A percentile compares a stretch with the other conserved stretches of the same genome.
These are phyloP conservation scores for Notolabrus celidotus DNA, from an alignment of 2,797 vertebrate genomes.

Conservation along the genomic window DNA sequence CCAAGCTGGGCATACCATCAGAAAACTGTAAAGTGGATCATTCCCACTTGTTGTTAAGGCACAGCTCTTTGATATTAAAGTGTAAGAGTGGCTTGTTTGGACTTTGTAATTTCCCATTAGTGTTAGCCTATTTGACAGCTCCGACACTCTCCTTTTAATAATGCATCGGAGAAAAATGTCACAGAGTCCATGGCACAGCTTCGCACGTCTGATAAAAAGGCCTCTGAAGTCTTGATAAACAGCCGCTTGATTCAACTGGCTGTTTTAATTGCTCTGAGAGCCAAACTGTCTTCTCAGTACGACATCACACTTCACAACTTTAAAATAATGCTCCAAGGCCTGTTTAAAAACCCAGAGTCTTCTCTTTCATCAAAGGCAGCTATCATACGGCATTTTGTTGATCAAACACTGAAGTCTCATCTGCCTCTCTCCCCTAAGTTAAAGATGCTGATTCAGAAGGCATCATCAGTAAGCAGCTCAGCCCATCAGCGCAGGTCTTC, in stretches of 20 bases:
- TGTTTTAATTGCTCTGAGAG: conserved; percentile 67
- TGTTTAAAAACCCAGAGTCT: conserved; percentile 35
- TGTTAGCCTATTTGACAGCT: conserved; percentile 63
- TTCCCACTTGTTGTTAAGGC: conserved; percentile 59
- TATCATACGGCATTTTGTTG: conserved; percentile 46
- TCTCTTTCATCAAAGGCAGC: conserved; percentile 49
- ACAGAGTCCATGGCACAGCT: conserved; percentile 48
- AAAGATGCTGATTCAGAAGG: conserved; percentile 43
- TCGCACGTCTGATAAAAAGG: conserved; percentile 57
- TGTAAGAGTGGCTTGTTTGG: conserved; percentile 67
- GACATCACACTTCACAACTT: conserved; percentile 41
- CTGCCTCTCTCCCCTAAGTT: conserved; percentile 63
- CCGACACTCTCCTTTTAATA: conserved; percentile 65
- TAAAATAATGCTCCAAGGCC: conserved; percentile 45
- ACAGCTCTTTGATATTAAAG: conserved; percentile 60
- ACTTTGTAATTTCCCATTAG: conserved; percentile 76
- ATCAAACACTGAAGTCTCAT: conserved; percentile 45
- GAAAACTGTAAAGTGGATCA: conserved; percentile 51
- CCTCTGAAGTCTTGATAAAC: conserved; percentile 70
- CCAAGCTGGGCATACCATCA: conserved; percentile 43
- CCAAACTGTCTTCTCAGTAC: conserved; percentile 42
- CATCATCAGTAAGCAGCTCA: background rate
- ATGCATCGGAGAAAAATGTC: conserved; percentile 62
- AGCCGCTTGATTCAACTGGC: conserved; percentile 57
- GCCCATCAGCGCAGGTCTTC: conserved; percentile 65